Base-by-base conservation (phyloP, 2,113 vertebrate species). In the Barbus barbus region DNA sequence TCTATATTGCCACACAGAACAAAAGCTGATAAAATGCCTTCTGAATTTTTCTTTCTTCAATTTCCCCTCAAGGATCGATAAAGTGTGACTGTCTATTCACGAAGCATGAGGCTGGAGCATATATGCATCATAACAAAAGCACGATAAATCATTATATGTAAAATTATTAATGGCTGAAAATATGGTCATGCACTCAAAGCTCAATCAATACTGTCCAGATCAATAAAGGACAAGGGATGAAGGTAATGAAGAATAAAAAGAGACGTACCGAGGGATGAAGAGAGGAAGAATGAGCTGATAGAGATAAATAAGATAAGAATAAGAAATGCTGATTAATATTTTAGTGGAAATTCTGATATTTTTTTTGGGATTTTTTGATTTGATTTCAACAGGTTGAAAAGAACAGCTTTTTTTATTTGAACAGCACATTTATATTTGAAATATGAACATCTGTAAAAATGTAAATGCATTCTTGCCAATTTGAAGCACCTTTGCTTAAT, bases 151-250 rank as follows among this genome's bases (percentile, higher is more conserved):
- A 24, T 80, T 67, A 48, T 33, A 67, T 38, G 65, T 5, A 71
- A 33, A 31, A 71, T 53, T 82, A 82, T 71, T 82, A 82, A 72
- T 82, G 48, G 28, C 46, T 71, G 65, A 38, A 56, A 53, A 82
- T 71, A 63, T 69, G 20, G 46, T 60, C 20, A 36, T 36, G 33
- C 53, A 60, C 65, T 56, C 46, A 38, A 72, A 36, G 28, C 63
- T 9, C 65, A 71, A 51, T 72, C 65, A 36, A 82, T 71, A 71
- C 13, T 18, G 46, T 56, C 46, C 46, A 71, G 46, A 81, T 81
- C 79, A 81, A 82, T 82, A 56, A 14, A 53, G 80, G 80, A 82
- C 46, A 53, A 60, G 31, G 12, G 12, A 60, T n/a, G 31, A 4
- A 58, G 31, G 48, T 60, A 78, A 78, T 58, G 33, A 60, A 78